Percentiles rank a stretch among this genome's conserved stretches.
These are phyloP conservation scores for Heteropelma amictum DNA, from an alignment of 2,888 invertebrate genomes.

Conservation along the genomic window DNA sequence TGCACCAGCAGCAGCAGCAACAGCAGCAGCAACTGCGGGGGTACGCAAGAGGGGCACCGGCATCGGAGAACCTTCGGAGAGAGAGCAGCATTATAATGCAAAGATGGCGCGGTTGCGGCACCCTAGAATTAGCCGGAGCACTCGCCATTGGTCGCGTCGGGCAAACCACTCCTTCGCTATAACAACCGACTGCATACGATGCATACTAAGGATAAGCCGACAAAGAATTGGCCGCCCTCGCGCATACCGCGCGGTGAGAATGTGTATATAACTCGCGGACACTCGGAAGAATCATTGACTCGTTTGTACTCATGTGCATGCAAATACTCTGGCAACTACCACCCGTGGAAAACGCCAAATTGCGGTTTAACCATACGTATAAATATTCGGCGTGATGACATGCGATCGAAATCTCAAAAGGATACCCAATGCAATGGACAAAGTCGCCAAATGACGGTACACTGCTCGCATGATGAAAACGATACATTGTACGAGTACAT, in stretches of 20 bases:
- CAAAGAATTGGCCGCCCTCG: slow-evolving; percentile 58
- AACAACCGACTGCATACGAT: slow-evolving; percentile 78
- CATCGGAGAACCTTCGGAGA: slow-evolving; percentile 62
- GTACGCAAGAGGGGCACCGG: slow-evolving; percentile 67
- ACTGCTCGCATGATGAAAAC: too few relatives aligned
- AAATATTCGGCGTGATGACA: too few relatives aligned
- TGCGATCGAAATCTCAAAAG: too few relatives aligned
- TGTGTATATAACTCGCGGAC: slow-evolving; percentile 6
- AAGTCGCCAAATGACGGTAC: too few relatives aligned
- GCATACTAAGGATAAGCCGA: slow-evolving; percentile 76
- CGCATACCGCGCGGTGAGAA: slow-evolving; percentile 34
- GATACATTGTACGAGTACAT: too few relatives aligned
- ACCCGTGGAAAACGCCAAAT: background rate
- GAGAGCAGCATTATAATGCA: slow-evolving; percentile 77
- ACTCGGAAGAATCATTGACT: slow-evolving; percentile 10
- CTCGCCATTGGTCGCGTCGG: slow-evolving; percentile 77
- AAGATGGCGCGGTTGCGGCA: slow-evolving; percentile 78
- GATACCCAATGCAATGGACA: background rate
- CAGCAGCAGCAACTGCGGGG: slow-evolving; percentile 51
- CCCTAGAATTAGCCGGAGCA: slow-evolving; percentile 78
- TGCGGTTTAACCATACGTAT: background rate
- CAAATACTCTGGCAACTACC: background rate
- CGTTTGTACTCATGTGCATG: background rate
- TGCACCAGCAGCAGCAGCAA: slow-evolving; percentile 44
- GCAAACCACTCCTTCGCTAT: slow-evolving; percentile 77